A percentile compares a stretch with the other conserved stretches of the same genome.
Conservation (phyloP, 92 coral and sea anemone species). For the Nematostella vectensis region DNA sequence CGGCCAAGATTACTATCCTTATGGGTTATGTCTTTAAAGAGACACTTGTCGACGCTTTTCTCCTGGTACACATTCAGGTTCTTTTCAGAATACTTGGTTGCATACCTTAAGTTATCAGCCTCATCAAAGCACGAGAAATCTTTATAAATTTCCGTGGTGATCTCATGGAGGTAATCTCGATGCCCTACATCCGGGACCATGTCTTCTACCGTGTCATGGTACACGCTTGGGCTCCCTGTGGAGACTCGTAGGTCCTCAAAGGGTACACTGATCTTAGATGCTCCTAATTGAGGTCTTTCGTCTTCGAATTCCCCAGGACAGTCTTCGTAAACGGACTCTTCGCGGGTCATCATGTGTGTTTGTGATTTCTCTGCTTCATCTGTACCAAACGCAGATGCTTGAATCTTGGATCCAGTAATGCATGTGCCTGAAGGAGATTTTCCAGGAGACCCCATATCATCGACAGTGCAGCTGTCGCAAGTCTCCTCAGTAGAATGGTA, state of each 20-base stretch:
- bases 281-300: not conserved
- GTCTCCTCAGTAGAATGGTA: no score
- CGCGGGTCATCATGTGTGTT: not conserved
- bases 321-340: not conserved
- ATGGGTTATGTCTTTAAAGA: constrained; percentile 18
- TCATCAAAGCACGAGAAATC: constrained; percentile 1
- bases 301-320: not conserved
- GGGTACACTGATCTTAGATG: not conserved
- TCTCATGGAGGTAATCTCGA: not conserved
- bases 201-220: constrained; percentile 25
- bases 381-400: no score
- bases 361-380: not conserved
- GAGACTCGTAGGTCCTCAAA: not conserved
- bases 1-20: no score
- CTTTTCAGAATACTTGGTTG: constrained; percentile 8
- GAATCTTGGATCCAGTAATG: no score
- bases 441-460: no score
- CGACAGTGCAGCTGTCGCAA: no score
- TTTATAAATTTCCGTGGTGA: not conserved
- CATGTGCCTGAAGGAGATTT: no score
- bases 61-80: constrained; percentile 11
- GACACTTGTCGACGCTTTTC: constrained; percentile 6
- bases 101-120: not conserved
- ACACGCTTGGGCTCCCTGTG: constrained; percentile 9
- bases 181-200: constrained; percentile 5